Evolutionary conservation across 1,140 invertebrate species (phyloP).

Genomic region (Nasonia longicornis): DNA sequence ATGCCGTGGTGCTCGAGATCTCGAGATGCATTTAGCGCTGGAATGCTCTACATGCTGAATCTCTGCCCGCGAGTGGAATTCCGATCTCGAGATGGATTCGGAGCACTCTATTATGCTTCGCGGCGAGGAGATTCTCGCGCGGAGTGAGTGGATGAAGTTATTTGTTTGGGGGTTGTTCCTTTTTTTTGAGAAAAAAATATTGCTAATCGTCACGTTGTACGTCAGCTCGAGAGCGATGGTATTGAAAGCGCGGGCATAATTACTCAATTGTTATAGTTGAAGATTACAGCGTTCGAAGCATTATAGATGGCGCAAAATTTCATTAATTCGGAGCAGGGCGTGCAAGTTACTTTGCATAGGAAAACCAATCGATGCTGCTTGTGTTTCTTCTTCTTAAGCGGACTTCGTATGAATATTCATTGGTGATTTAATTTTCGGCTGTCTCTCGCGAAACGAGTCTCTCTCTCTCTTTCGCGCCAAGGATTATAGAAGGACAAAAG

Average conservation of each 20-base stretch:
- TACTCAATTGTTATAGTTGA: background rate
- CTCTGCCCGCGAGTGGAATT: slow-evolving; percentile 15
- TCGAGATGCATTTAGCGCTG: slow-evolving; percentile 14
- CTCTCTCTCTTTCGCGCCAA: no score
- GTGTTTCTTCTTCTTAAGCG: slow-evolving; percentile 9
- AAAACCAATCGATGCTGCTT: slow-evolving; percentile 33
- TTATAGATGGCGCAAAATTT: background rate
- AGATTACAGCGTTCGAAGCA: background rate
- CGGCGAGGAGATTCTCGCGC: background rate
- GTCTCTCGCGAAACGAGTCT: no score
- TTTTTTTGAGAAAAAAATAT: no score
- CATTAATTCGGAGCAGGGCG: background rate
- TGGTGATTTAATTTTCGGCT: slow-evolving; percentile 15
- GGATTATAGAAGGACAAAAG: background rate
- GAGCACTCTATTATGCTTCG: background rate
- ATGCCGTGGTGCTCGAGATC: slow-evolving; percentile 15
- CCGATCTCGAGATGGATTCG: background rate
- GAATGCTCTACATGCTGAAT: slow-evolving; percentile 13
- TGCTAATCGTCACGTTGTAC: no score
- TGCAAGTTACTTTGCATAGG: slow-evolving; percentile 22
- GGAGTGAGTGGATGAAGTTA: background rate
- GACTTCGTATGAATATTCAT: slow-evolving; percentile 35
- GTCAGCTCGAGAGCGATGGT: no score
- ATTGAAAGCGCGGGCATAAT: background rate
- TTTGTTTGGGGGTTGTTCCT: background rate